A percentile compares a stretch with the other conserved stretches of the same genome.
Conservation (phyloP, 2,888 invertebrate genomes). For the Cerceris rybyensis region DNA sequence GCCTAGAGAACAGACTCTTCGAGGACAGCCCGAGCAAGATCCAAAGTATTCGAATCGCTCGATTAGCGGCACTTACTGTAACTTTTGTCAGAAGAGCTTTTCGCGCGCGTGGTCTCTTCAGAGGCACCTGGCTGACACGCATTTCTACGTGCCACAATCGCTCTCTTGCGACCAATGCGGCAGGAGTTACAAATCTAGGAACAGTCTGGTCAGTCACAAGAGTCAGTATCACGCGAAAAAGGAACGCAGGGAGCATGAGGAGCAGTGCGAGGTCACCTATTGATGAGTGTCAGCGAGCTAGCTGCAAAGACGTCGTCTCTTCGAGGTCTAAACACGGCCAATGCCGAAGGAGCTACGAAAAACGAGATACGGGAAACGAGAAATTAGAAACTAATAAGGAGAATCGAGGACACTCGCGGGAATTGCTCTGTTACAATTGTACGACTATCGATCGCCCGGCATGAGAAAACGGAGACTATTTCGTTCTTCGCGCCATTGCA, state of each 20-base stretch:
- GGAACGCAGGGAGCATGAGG: conserved; percentile 74
- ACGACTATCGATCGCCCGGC: no score
- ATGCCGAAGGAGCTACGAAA: not conserved
- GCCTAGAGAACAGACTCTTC: conserved; percentile 32
- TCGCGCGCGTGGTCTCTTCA: conserved; percentile 83
- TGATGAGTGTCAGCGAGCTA: conserved; percentile 41
- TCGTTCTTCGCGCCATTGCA: no score
- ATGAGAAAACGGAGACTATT: no score
- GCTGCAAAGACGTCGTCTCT: not conserved
- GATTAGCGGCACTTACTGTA: conserved; percentile 77
- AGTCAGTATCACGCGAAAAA: conserved; percentile 82
- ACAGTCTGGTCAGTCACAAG: conserved; percentile 82
- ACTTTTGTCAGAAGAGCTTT: conserved; percentile 82
- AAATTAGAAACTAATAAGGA: no score
- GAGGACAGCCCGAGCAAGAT: conserved; percentile 48
- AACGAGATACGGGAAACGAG: not conserved
- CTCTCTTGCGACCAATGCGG: conserved; percentile 82
- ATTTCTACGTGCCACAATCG: conserved; percentile 82
- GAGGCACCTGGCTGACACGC: conserved; percentile 83
- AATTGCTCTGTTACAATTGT: no score
- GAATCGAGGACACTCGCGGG: no score
- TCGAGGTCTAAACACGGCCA: not conserved
- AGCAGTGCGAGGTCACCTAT: conserved; percentile 70
- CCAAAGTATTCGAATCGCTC: conserved; percentile 47
- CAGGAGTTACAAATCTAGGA: conserved; percentile 82